These are phyloP conservation scores for Cryptophagus acutangulus DNA, from an alignment of 2,888 invertebrate genomes.

Conservation along the genomic window DNA sequence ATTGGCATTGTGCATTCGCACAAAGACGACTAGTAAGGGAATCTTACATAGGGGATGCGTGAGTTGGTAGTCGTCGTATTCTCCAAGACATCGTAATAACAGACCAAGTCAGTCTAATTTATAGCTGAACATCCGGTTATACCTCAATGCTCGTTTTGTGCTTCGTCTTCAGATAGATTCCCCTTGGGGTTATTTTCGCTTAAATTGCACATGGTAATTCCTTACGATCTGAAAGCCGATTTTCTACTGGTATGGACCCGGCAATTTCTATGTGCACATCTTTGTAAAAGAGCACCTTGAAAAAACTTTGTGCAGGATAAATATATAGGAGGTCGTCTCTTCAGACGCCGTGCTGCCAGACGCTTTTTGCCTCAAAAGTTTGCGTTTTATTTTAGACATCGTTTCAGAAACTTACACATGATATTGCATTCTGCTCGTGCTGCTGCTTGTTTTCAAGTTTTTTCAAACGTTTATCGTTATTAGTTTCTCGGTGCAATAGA, in stretches of 20 bases:
- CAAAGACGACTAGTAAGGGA: background rate
- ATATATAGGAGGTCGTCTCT: too few species aligned
- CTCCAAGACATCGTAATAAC: conserved; percentile 36
- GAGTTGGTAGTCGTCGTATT: conserved; percentile 8
- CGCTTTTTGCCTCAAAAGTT: too few species aligned
- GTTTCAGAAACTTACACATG: too few species aligned
- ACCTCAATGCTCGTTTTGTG: conserved; percentile 31
- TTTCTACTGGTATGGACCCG: conserved; percentile 26
- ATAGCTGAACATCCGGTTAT: conserved; percentile 35
- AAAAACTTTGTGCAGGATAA: too few species aligned
- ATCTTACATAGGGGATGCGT: conserved; percentile 1
- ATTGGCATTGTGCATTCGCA: background rate
- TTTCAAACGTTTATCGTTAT: too few species aligned
- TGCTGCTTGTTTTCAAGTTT: too few species aligned
- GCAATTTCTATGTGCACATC: conserved; percentile 19
- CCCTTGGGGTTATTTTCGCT: conserved; percentile 32
- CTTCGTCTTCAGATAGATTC: conserved; percentile 18
- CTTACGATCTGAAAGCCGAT: conserved; percentile 27
- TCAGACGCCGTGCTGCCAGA: too few species aligned
- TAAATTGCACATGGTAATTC: conserved; percentile 25
- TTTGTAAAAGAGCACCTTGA: too few species aligned
- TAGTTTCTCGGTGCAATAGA: too few species aligned
- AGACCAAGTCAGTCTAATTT: conserved; percentile 34
- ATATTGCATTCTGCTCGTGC: too few species aligned
- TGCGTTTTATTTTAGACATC: too few species aligned